Conservation (phyloP, 2,888 invertebrate genomes). For the Dioctria rufipes region DNA sequence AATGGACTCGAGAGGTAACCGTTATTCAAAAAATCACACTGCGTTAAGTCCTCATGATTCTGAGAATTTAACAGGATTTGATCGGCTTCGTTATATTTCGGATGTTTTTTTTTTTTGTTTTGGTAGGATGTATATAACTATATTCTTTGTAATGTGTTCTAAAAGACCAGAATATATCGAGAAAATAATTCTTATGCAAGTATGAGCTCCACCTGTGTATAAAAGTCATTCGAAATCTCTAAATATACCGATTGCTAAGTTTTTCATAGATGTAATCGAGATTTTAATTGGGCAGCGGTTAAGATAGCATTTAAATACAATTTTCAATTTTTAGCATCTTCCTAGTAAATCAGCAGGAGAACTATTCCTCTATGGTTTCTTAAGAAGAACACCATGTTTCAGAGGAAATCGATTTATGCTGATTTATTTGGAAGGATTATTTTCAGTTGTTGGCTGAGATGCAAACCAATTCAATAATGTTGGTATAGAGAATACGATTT, state of each 20-base stretch:
- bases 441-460: constrained; percentile 12
- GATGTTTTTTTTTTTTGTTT: constrained; percentile 69
- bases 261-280: not conserved
- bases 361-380: not conserved
- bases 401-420: constrained; percentile 2
- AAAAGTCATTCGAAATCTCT: constrained; percentile 72
- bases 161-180: constrained; percentile 73
- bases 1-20: too few relatives aligned
- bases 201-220: constrained; percentile 76
- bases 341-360: not conserved
- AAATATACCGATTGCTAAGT: constrained; percentile 62
- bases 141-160: constrained; percentile 74
- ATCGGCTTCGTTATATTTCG: too few relatives aligned
- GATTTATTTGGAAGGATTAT: constrained; percentile 27
- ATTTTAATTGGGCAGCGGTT: too few relatives aligned
- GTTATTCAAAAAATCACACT: too few relatives aligned
- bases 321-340: too few relatives aligned
- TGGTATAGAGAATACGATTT: not conserved
- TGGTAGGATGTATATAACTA: constrained; percentile 65
- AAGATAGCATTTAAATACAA: too few relatives aligned
- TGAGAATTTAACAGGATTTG: too few relatives aligned
- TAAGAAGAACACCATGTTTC: constrained; percentile 17
- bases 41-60: too few relatives aligned
- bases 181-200: constrained; percentile 74
- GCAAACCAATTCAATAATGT: constrained; percentile 21